Conservation (phyloP, 2,888 invertebrate species). For the Crematogaster levior region DNA sequence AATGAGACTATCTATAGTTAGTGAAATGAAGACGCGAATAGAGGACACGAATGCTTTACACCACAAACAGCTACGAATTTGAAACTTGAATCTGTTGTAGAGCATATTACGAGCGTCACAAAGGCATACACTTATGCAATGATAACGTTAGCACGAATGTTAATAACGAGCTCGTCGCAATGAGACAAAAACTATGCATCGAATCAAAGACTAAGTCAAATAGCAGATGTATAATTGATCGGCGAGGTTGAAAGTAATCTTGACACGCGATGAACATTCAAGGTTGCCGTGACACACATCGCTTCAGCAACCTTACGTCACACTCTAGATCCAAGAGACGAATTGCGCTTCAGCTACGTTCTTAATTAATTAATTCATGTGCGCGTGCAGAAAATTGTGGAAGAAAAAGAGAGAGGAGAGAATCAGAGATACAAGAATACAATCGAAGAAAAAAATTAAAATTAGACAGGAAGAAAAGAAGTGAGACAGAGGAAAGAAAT, state of each 20-base stretch:
- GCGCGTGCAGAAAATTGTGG: neutral
- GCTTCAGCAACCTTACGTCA: conserved; percentile 66
- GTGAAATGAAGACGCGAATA: neutral
- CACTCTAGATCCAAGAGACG: conserved; percentile 47
- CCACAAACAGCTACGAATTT: neutral
- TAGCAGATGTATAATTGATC: conserved; percentile 69
- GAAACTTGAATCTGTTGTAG: neutral
- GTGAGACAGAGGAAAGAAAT: conserved; percentile 24
- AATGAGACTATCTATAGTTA: neutral
- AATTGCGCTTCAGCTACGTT: conserved; percentile 36
- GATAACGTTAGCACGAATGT: neutral
- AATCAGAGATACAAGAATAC: neutral
- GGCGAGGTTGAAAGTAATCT: conserved; percentile 73
- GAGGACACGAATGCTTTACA: neutral
- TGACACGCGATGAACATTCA: conserved; percentile 81
- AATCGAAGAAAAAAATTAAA: neutral
- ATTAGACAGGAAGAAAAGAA: neutral
- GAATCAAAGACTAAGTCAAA: conserved; percentile 1
- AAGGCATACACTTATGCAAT: no score
- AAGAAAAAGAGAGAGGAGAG: neutral
- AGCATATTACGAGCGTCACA: neutral
- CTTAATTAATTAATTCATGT: conserved; percentile 47
- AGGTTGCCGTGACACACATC: conserved; percentile 74
- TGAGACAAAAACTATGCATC: neutral
- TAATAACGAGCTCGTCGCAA: neutral